These are phyloP conservation scores for Hemicrepidius hirtus DNA, from an alignment of 2,888 invertebrate genomes.

Conservation along the genomic window DNA sequence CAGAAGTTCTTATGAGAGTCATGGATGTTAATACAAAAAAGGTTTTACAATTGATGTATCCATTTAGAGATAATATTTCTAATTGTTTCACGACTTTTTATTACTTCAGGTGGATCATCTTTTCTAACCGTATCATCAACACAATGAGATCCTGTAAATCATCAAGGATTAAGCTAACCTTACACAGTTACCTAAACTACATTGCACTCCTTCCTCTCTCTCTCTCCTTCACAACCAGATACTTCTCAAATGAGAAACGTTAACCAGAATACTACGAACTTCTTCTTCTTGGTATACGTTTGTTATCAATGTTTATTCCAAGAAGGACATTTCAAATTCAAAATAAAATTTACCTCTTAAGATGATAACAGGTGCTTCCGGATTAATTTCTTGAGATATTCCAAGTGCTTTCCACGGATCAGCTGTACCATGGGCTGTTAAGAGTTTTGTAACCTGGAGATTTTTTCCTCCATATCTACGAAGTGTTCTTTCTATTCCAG, in stretches of 20 bases:
- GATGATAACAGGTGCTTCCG: slow-evolving; percentile 17
- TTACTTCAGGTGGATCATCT: not conserved
- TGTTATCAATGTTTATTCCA: too few species aligned
- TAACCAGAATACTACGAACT: too few species aligned
- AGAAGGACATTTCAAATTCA: too few species aligned
- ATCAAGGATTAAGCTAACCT: not conserved
- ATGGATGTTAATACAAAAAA: too few species aligned
- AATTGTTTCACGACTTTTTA: not conserved
- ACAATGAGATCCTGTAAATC: not conserved
- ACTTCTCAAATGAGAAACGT: too few species aligned
- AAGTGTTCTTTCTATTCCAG: slow-evolving; percentile 14
- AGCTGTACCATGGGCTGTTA: slow-evolving; percentile 25
- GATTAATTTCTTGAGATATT: not conserved
- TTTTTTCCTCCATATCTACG: slow-evolving; percentile 33
- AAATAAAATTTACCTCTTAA: slow-evolving; percentile 12
- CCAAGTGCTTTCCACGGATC: slow-evolving; percentile 33
- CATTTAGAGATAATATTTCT: slow-evolving; percentile 10
- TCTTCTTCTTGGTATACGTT: too few species aligned
- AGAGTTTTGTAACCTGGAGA: slow-evolving; percentile 26
- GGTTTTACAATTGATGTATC: not conserved
- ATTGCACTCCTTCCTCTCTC: too few species aligned
- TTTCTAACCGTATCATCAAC: not conserved
- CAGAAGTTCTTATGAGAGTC: too few species aligned
- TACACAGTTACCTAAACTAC: too few species aligned
- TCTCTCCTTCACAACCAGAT: too few species aligned